Percentiles rank a stretch among this genome's conserved stretches.
Evolutionary conservation across 1,140 invertebrate genomes (phyloP).

Genomic region (Leptinotarsa undecemlineata): DNA sequence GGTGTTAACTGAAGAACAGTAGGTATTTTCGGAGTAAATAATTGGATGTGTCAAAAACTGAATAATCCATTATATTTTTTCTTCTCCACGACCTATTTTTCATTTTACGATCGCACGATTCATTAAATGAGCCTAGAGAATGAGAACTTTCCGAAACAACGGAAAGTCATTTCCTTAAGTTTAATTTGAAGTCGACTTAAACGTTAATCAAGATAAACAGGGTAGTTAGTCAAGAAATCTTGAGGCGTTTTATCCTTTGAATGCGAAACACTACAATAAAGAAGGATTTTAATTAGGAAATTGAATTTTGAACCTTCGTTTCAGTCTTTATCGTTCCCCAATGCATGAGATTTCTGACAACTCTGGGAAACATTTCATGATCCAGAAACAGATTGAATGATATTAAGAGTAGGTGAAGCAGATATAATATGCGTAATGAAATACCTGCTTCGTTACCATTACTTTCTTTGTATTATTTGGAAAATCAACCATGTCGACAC

Average conservation of each 20-base stretch:
- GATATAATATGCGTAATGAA: too few relatives aligned
- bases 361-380: too few relatives aligned
- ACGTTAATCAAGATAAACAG: conserved; percentile 2
- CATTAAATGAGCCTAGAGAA: neutral
- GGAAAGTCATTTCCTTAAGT: neutral
- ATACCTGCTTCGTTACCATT: too few relatives aligned
- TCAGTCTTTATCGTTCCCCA: too few relatives aligned
- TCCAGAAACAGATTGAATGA: too few relatives aligned
- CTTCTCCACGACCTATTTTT: neutral
- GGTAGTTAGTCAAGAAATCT: conserved; percentile 5
- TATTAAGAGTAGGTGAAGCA: too few relatives aligned
- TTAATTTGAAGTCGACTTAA: neutral
- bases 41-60: neutral
- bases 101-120: neutral
- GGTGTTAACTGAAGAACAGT: too few relatives aligned
- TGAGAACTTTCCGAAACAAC: neutral
- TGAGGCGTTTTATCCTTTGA: neutral
- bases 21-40: too few relatives aligned
- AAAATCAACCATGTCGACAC: too few relatives aligned
- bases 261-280: neutral
- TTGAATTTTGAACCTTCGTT: neutral
- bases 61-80: neutral
- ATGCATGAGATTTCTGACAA: too few relatives aligned
- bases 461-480: too few relatives aligned
- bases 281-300: neutral